Base-by-base conservation (phyloP, 2,797 vertebrate species). In the Parauchenoglanis punctatus region DNA sequence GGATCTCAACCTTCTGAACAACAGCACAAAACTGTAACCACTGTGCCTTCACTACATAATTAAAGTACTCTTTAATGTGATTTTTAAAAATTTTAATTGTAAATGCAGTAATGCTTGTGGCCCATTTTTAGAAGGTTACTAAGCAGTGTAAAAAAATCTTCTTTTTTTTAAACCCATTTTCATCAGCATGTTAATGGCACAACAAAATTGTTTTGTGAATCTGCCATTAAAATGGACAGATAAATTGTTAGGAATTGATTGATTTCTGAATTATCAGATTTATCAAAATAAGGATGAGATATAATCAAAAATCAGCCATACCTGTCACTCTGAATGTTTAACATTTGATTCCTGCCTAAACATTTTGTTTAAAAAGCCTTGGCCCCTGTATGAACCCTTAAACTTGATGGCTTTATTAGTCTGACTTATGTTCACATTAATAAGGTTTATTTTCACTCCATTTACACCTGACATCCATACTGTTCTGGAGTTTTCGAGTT, bases 281-380 rank as follows among this genome's bases (percentile, higher is more conserved):
- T 23, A 18, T 44, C 40, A 63, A 63, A 25, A 2, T 28, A 17
- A 49, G 17, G 44, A 56, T 18, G 15, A 28, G 15, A 28, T 8
- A n/a, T 7, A 85, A 52, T 54, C 20, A 31, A 6, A 78, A 23
- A 25, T 54, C 0, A 2, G 23, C 15, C 23, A 3, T 59, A 0
- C 15, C 4, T 31, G 18, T 11, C 49, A 28, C 28, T 31, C 18
- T 20, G 15, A 58, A 65, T 31, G 61, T 31, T 44, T 28, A 56
- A 4, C 28, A 31, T 20, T 58, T 78, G n/a, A 77, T 56, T 15
- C 5, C 25, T 82, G 44, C 17, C 35, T 35, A 67, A 72, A 44
- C 35, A n/a, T 58, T 84, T 63, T 23, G 72, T 82, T 84, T 58
- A 20, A 87, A 76, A 59, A 13, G 31, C n/a, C 40, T 70, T 61